Percentiles rank a stretch among this genome's conserved stretches.
phyloP scores from a whole-genome alignment of 2,797 vertebrate species.

The Brachyrhaphis roseni region DNA sequence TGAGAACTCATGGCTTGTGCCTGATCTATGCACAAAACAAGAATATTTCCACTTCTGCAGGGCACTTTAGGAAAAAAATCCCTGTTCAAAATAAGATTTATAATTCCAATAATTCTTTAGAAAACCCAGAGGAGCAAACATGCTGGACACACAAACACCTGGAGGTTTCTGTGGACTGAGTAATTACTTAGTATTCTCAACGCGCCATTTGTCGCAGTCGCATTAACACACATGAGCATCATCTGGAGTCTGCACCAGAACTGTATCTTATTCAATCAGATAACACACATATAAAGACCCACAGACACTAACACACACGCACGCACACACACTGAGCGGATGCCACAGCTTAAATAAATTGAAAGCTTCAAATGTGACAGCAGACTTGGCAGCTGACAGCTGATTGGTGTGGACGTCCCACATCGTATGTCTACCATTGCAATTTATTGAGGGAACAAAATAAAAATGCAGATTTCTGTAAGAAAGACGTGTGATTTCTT shows the following conservation, averaged over 20 bases:
- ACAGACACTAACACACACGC: slow-evolving; percentile 12
- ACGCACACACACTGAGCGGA: slow-evolving; percentile 22
- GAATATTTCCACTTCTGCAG: neutral
- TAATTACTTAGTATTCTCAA: slow-evolving; percentile 38
- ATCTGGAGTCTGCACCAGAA: slow-evolving; percentile 63
- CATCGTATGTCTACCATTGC: slow-evolving; percentile 22
- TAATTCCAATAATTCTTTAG: slow-evolving; percentile 18
- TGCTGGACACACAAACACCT: slow-evolving; percentile 18
- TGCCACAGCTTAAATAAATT: slow-evolving; percentile 33
- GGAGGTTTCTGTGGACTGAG: slow-evolving; percentile 23
- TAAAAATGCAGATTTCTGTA: neutral
- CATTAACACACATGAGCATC: slow-evolving; percentile 68
- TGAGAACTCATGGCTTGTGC: neutral
- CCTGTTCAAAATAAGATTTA: slow-evolving; percentile 27
- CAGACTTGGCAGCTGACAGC: slow-evolving; percentile 34
- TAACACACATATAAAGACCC: slow-evolving; percentile 23
- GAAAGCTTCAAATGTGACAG: slow-evolving; percentile 51
- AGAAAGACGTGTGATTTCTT: neutral
- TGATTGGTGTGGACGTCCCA: slow-evolving; percentile 31
- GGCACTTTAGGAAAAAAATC: slow-evolving; percentile 13
- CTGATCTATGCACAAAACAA: neutral
- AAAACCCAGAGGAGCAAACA: slow-evolving; percentile 18
- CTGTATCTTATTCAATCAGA: slow-evolving; percentile 34
- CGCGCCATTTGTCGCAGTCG: slow-evolving; percentile 64
- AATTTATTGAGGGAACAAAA: slow-evolving; percentile 18